These are phyloP conservation scores for Cantharis flavilabris DNA, from an alignment of 2,888 invertebrate genomes.

Conservation along the genomic window DNA sequence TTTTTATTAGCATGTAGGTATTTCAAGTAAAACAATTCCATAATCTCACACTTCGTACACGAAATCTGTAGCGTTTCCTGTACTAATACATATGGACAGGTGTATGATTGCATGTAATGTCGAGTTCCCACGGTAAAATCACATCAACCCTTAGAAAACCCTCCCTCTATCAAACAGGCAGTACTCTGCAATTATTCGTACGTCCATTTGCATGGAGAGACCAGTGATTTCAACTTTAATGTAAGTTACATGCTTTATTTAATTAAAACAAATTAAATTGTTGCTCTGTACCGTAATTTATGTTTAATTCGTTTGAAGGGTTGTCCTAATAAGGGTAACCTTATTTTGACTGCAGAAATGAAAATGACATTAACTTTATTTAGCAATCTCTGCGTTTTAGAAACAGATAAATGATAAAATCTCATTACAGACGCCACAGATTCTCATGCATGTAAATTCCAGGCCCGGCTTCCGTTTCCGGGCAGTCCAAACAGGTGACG, in stretches of 20 bases:
- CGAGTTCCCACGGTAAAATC: slow-evolving; percentile 48
- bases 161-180: slow-evolving; percentile 28
- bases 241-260: slow-evolving; percentile 35
- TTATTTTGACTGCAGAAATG: not conserved
- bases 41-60: slow-evolving; percentile 28
- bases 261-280: slow-evolving; percentile 32
- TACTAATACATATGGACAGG: slow-evolving; percentile 37
- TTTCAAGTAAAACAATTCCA: slow-evolving; percentile 35
- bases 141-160: slow-evolving; percentile 43
- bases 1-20: slow-evolving; percentile 22
- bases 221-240: slow-evolving; percentile 27
- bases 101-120: slow-evolving; percentile 40
- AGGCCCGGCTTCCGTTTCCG: slow-evolving; percentile 56
- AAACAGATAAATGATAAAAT: slow-evolving; percentile 18
- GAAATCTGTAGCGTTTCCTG: slow-evolving; percentile 35
- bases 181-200: slow-evolving; percentile 31
- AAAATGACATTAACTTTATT: not conserved
- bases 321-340: slow-evolving; percentile 9
- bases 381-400: not conserved
- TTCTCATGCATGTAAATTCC: slow-evolving; percentile 50
- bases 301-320: slow-evolving; percentile 24
- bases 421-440: slow-evolving; percentile 38
- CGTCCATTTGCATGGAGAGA: slow-evolving; percentile 32
- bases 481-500: slow-evolving; percentile 50
- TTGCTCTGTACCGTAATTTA: slow-evolving; percentile 23